Evolutionary conservation across 2,113 vertebrate species (phyloP).

Genomic region (Elephas maximus): DNA sequence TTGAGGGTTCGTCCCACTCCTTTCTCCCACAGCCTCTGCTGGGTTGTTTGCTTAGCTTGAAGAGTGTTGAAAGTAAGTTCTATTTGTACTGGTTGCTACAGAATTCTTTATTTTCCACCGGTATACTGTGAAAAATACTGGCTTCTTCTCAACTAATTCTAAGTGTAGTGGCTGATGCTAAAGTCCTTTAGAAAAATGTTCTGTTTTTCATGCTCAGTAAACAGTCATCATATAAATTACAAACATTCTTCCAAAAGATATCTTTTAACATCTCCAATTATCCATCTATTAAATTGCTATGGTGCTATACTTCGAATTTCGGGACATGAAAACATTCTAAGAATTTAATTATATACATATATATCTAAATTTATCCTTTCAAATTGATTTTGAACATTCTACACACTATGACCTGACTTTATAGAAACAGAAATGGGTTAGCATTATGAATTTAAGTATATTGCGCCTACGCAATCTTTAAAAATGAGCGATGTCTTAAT

Average conservation of each 20-base stretch:
- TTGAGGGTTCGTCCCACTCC: fast-evolving
- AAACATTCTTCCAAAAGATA: neutral
- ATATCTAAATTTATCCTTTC: neutral
- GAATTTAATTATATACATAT: neutral
- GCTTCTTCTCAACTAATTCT: neutral
- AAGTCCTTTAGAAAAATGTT: neutral
- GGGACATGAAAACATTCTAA: neutral
- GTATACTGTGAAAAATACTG: neutral
- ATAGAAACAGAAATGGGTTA: neutral
- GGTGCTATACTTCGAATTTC: neutral
- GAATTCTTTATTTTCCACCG: neutral
- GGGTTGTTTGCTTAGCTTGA: neutral
- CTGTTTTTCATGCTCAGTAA: neutral
- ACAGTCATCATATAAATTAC: neutral
- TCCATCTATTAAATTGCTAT: neutral
- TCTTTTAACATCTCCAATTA: neutral
- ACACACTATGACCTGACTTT: neutral
- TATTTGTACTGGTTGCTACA: neutral
- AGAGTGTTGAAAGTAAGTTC: neutral
- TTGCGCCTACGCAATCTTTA: neutral
- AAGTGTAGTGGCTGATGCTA: neutral
- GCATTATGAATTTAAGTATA: neutral
- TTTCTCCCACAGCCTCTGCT: neutral
- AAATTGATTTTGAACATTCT: neutral
- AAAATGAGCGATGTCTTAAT: neutral